Evolutionary conservation across 2,888 invertebrate species (phyloP).

Genomic region (Ecliptopera silaceata): DNA sequence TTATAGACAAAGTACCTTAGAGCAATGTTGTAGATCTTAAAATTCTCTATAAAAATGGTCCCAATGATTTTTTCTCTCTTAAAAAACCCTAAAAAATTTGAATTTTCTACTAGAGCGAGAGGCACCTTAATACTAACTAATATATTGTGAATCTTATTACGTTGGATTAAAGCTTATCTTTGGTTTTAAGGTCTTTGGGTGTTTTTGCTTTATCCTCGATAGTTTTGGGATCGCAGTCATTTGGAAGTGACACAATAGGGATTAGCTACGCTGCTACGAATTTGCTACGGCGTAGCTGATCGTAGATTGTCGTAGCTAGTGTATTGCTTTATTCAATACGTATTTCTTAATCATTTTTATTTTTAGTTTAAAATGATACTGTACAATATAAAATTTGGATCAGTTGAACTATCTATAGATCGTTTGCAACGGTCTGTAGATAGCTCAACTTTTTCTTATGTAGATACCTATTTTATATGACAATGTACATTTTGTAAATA

Average conservation of each 20-base stretch:
- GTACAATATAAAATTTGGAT: too few relatives aligned
- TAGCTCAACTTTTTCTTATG: too few relatives aligned
- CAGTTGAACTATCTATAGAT: too few relatives aligned
- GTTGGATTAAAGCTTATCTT: constrained; percentile 13
- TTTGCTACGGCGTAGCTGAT: constrained; percentile 30
- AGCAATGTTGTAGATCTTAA: too few relatives aligned
- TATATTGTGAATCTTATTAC: constrained; percentile 26
- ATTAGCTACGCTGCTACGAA: constrained; percentile 29
- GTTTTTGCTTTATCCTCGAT: constrained; percentile 35
- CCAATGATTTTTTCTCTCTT: too few relatives aligned
- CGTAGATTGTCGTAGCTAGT: constrained; percentile 10
- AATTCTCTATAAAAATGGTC: too few relatives aligned
- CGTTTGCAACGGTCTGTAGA: too few relatives aligned
- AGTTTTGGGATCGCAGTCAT: constrained; percentile 37
- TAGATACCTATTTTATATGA: too few relatives aligned
- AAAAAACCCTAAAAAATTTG: too few relatives aligned
- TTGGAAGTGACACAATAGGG: constrained; percentile 37
- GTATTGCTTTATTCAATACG: not conserved
- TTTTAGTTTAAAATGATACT: not conserved
- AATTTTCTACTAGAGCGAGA: not conserved
- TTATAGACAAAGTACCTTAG: too few relatives aligned
- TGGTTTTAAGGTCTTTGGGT: constrained; percentile 22
- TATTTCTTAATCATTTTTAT: not conserved
- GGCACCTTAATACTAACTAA: too few relatives aligned
- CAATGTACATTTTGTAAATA: too few relatives aligned